phyloP scores from a whole-genome alignment of 2,113 vertebrate species.

The Empidonax traillii region DNA sequence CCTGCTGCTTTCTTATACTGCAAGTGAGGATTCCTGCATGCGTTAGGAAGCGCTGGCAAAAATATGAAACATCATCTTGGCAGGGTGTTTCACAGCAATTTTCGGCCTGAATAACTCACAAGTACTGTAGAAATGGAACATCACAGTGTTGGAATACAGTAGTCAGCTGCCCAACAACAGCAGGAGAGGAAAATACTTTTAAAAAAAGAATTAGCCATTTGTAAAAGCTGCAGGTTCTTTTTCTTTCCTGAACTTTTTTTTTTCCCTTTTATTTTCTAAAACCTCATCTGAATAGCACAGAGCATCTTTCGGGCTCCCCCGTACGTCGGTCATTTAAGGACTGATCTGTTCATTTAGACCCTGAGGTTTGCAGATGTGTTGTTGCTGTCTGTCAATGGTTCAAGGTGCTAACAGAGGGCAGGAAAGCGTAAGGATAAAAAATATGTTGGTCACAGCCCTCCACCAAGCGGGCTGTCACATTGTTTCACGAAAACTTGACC shows the following conservation, averaged over 20 bases:
- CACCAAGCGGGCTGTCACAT: neutral
- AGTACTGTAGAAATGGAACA: neutral
- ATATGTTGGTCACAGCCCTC: neutral
- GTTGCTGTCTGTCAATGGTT: accelerated
- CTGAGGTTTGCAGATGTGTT: neutral
- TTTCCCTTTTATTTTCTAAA: neutral
- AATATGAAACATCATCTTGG: neutral
- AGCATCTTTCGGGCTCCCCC: neutral
- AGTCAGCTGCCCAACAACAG: neutral
- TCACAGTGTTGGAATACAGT: neutral
- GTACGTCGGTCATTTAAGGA: neutral
- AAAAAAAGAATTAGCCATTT: neutral
- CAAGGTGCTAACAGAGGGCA: neutral
- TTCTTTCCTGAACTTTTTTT: neutral
- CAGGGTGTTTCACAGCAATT: constrained; percentile 33
- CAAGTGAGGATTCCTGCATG: neutral
- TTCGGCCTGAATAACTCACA: neutral
- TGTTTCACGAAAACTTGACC: neutral
- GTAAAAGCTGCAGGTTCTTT: neutral
- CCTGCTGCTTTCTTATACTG: neutral
- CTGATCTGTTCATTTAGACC: neutral
- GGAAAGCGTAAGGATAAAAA: neutral
- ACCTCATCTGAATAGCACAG: neutral
- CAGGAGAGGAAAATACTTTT: neutral
- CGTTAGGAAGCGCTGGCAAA: constrained; percentile 12